A percentile compares a stretch with the other conserved stretches of the same genome.
These are phyloP conservation scores for Pampus argenteus DNA, from an alignment of 2,797 vertebrate species.

Conservation along the genomic window DNA sequence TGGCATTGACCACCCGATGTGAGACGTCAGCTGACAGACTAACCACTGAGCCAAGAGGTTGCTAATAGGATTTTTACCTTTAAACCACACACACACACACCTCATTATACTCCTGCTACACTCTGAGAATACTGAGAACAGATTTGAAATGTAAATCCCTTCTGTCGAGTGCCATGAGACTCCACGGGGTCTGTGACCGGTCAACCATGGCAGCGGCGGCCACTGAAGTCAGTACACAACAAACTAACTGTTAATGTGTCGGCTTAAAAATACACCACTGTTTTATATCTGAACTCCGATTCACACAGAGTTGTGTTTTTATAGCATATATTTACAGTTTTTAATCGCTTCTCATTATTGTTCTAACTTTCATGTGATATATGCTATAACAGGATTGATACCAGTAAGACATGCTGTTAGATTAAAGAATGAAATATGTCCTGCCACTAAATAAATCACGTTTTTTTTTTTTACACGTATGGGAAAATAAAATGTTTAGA, in stretches of 20 bases:
- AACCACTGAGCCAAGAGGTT: constrained; percentile 39
- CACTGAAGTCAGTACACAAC: background rate
- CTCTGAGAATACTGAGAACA: constrained; percentile 55
- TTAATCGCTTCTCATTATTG: background rate
- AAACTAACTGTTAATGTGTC: constrained; percentile 13
- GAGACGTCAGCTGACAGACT: constrained; percentile 37
- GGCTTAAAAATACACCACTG: background rate
- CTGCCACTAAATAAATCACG: too few species aligned
- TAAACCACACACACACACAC: constrained; percentile 33
- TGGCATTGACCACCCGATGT: background rate
- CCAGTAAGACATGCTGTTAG: background rate
- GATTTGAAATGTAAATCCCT: constrained; percentile 69
- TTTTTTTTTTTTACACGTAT: too few species aligned
- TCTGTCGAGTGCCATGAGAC: constrained; percentile 17
- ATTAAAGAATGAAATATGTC: too few species aligned
- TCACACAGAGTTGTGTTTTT: background rate
- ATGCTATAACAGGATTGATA: background rate
- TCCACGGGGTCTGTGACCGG: constrained; percentile 18
- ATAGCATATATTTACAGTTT: too few species aligned
- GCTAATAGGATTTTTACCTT: constrained; percentile 71
- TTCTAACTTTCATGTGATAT: background rate
- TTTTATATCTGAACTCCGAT: background rate
- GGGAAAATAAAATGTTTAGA: too few species aligned
- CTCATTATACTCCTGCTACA: constrained; percentile 32
- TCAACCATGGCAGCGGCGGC: background rate